Evolutionary conservation across 2,888 invertebrate species (phyloP).

Genomic region (Cyaniris semiargus): DNA sequence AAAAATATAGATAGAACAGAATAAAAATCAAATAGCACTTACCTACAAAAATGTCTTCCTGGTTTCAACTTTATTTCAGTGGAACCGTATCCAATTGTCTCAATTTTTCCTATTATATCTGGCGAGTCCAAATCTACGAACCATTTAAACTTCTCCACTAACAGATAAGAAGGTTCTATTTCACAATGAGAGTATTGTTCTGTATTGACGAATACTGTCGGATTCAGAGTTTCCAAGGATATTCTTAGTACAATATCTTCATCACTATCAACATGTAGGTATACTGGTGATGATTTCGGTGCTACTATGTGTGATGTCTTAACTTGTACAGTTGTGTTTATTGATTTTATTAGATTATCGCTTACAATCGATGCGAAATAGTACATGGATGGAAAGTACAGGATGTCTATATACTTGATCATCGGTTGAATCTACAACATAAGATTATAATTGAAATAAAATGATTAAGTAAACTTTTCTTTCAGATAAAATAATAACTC

Average conservation of each 20-base stretch:
- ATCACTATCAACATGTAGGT: slow-evolving; percentile 66
- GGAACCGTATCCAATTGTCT: slow-evolving; percentile 57
- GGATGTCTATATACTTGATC: slow-evolving; percentile 45
- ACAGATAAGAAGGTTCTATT: slow-evolving; percentile 60
- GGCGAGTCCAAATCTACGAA: slow-evolving; percentile 57
- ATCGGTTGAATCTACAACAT: slow-evolving; percentile 52
- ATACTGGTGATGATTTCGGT: slow-evolving; percentile 60
- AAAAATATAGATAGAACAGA: not conserved
- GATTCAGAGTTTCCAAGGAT: slow-evolving; percentile 57
- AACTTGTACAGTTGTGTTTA: slow-evolving; percentile 49
- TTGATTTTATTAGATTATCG: slow-evolving; percentile 48
- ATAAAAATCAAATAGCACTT: not conserved
- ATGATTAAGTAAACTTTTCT: not conserved
- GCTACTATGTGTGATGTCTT: slow-evolving; percentile 53
- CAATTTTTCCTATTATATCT: slow-evolving; percentile 52
- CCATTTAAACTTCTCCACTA: slow-evolving; percentile 67
- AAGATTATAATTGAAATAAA: not conserved
- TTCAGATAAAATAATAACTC: too few relatives aligned
- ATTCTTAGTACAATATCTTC: slow-evolving; percentile 55
- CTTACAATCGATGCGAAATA: slow-evolving; percentile 58
- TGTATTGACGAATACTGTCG: slow-evolving; percentile 58
- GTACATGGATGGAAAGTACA: slow-evolving; percentile 61
- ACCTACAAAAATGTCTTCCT: slow-evolving; percentile 72
- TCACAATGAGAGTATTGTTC: slow-evolving; percentile 53
- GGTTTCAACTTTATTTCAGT: slow-evolving; percentile 57